Evolutionary conservation across 2,888 invertebrate species (phyloP).

Genomic region (Malthinus flaveolus): DNA sequence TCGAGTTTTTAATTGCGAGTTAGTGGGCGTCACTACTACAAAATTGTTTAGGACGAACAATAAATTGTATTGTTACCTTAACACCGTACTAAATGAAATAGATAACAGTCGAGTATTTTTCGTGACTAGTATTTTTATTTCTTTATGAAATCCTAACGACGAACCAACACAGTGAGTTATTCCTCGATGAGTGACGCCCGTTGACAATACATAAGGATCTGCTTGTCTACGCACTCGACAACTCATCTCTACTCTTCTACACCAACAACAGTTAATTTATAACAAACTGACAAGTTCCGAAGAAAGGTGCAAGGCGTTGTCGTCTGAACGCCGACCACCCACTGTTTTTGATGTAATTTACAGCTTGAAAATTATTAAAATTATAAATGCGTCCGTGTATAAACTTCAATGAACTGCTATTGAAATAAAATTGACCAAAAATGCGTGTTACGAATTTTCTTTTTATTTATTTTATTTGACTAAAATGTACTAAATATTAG

Average conservation of each 20-base stretch:
- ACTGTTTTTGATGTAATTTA: slow-evolving; percentile 18
- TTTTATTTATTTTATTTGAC: no score
- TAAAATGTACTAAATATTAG: no score
- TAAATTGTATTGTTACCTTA: no score
- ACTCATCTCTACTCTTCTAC: slow-evolving; percentile 12
- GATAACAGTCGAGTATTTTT: background rate
- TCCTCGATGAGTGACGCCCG: slow-evolving; percentile 5
- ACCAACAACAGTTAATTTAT: slow-evolving; percentile 27
- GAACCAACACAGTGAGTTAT: background rate
- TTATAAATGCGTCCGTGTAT: slow-evolving; percentile 2
- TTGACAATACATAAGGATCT: slow-evolving; percentile 15
- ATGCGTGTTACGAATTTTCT: no score
- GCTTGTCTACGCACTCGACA: slow-evolving; percentile 21
- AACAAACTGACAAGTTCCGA: slow-evolving; percentile 21
- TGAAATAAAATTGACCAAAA: background rate
- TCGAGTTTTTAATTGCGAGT: background rate
- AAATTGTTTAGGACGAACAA: background rate
- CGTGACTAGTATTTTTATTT: slow-evolving; percentile 2
- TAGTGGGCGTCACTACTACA: background rate
- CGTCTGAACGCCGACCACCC: slow-evolving; percentile 26
- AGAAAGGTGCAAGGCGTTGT: slow-evolving; percentile 22
- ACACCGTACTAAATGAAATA: background rate
- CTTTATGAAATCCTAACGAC: background rate
- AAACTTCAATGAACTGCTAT: background rate
- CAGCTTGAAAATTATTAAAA: slow-evolving; percentile 17